phyloP scores from a whole-genome alignment of 2,113 vertebrate species.

The Epinephelus fuscoguttatus region DNA sequence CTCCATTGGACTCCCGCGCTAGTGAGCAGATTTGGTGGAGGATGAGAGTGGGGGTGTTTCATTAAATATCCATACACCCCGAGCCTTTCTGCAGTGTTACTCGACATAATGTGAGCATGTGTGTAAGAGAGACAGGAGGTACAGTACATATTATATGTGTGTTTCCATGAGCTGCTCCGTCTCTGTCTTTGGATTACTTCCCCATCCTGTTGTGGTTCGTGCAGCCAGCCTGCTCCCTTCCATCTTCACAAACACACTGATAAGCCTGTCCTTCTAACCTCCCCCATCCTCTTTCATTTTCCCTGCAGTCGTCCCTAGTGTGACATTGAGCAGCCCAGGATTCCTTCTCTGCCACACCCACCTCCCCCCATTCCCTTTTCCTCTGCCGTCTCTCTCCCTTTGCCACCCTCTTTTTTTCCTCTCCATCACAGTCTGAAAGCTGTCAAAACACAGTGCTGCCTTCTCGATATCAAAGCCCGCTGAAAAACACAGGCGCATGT shows the following conservation, averaged over 20 bases:
- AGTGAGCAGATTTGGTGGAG: conserved; percentile 73
- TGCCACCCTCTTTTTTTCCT: not conserved
- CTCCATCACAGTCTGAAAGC: conserved; percentile 65
- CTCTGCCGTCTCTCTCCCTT: conserved; percentile 28
- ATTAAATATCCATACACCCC: conserved; percentile 77
- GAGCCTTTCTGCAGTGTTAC: conserved; percentile 62
- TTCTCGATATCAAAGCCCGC: conserved; percentile 69
- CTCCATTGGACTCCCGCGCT: conserved; percentile 62
- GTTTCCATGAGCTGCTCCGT: not conserved
- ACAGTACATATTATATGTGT: conserved; percentile 8
- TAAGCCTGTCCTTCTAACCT: conserved; percentile 60
- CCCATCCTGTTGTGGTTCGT: conserved; percentile 67
- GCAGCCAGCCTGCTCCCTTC: conserved; percentile 25
- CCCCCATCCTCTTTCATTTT: conserved; percentile 55
- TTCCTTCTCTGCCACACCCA: conserved; percentile 75
- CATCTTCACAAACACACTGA: conserved; percentile 69
- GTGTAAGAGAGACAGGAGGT: conserved; percentile 28
- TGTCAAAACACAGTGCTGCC: conserved; percentile 74
- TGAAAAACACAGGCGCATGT: conserved; percentile 32
- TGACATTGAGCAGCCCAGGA: conserved; percentile 75
- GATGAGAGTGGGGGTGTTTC: conserved; percentile 69
- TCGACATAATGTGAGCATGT: conserved; percentile 54
- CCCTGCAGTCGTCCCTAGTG: conserved; percentile 60
- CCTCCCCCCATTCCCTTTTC: conserved; percentile 24
- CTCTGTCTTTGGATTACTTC: conserved; percentile 46